Evolutionary conservation across 2,888 invertebrate species (phyloP).

Genomic region (Anticlea derivata): DNA sequence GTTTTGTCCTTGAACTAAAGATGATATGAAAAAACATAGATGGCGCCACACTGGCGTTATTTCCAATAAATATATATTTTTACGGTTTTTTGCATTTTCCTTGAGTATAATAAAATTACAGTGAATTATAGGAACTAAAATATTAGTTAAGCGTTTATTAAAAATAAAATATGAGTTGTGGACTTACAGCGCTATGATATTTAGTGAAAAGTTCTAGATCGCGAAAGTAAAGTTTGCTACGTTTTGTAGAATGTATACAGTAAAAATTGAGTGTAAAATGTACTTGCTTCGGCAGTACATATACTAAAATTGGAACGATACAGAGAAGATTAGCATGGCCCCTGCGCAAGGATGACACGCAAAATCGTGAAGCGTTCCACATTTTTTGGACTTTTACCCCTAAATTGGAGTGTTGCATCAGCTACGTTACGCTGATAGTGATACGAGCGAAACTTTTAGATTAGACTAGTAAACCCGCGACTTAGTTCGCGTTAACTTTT

Average conservation of each 20-base stretch:
- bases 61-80: neutral
- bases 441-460: too few species aligned
- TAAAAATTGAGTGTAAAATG: rapidly evolving
- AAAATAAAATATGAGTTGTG: neutral
- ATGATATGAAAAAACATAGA: conserved; percentile 3
- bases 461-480: too few species aligned
- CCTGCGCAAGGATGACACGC: conserved; percentile 36
- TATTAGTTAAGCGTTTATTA: neutral
- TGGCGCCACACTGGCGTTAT: neutral
- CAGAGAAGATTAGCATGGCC: conserved; percentile 36
- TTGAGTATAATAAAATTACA: neutral
- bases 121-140: neutral
- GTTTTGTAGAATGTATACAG: conserved; percentile 21
- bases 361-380: conserved; percentile 36
- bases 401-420: too few species aligned
- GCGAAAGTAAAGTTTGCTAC: conserved; percentile 32
- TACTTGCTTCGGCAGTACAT: conserved; percentile 35
- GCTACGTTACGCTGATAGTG: too few species aligned
- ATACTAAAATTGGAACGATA: conserved; percentile 36
- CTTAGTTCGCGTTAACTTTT: too few species aligned
- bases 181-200: neutral
- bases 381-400: conserved; percentile 25
- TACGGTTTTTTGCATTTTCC: neutral
- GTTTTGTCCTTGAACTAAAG: too few species aligned
- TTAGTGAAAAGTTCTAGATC: conserved; percentile 35